Conservation (phyloP, 1,140 invertebrate species). For the Drosophila elegans region DNA sequence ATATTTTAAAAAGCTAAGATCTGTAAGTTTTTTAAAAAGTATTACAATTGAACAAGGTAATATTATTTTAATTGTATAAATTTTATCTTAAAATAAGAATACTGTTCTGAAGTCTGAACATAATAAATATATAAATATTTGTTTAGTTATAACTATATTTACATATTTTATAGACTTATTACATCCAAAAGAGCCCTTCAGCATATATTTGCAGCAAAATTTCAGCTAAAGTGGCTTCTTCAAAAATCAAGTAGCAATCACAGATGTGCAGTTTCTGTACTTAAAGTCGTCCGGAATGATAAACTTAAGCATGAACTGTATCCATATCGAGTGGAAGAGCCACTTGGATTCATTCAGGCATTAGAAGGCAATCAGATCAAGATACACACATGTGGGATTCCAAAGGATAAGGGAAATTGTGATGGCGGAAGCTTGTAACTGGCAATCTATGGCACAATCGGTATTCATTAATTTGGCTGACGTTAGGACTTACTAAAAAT, state of each 20-base stretch:
- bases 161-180: neutral
- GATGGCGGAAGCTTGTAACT: conserved; percentile 44
- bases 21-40: too few relatives aligned
- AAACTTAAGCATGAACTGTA: conserved; percentile 11
- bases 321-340: conserved; percentile 32
- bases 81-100: too few relatives aligned
- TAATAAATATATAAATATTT: neutral
- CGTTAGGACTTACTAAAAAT: conserved; percentile 51
- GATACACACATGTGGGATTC: conserved; percentile 3
- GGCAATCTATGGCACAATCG: conserved; percentile 33
- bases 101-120: too few relatives aligned
- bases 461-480: conserved; percentile 69
- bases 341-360: conserved; percentile 37
- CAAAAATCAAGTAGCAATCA: conserved; percentile 24
- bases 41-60: too few relatives aligned
- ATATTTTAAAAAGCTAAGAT: too few relatives aligned
- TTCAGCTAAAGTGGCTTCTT: conserved; percentile 16
- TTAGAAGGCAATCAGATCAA: conserved; percentile 37
- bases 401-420: conserved; percentile 3
- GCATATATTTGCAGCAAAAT: neutral
- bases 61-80: too few relatives aligned
- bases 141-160: neutral
- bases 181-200: conserved; percentile 1
- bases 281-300: conserved; percentile 16
- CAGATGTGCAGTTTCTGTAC: conserved; percentile 20